phyloP scores from a whole-genome alignment of 2,113 vertebrate genomes.

The Ibidorhyncha struthersii region DNA sequence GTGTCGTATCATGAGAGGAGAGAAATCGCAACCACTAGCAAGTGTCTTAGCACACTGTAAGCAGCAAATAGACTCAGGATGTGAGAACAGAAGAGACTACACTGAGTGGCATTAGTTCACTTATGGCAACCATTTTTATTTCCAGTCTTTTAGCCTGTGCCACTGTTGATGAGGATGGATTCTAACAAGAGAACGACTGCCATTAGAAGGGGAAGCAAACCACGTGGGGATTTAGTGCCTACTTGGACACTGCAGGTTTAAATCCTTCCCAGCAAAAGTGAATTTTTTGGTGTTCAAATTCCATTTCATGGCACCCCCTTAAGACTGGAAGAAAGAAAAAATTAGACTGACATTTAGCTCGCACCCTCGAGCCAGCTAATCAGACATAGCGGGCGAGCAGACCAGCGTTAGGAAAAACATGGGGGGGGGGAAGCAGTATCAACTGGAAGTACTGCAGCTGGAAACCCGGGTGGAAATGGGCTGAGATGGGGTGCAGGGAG shows the following conservation, averaged over 20 bases:
- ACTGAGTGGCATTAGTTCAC: slow-evolving; percentile 26
- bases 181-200: neutral
- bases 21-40: slow-evolving; percentile 12
- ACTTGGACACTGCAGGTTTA: neutral
- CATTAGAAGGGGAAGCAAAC: neutral
- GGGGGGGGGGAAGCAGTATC: neutral
- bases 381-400: neutral
- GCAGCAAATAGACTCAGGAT: slow-evolving; percentile 15
- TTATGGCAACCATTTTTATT: slow-evolving; percentile 18
- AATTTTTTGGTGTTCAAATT: slow-evolving; percentile 22
- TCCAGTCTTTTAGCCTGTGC: neutral
- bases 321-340: slow-evolving; percentile 25
- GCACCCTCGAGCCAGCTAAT: slow-evolving; percentile 22
- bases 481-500: rapidly evolving
- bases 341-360: slow-evolving; percentile 46
- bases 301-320: slow-evolving; percentile 24
- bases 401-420: neutral
- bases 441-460: neutral
- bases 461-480: neutral
- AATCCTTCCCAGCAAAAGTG: neutral
- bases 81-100: slow-evolving; percentile 12
- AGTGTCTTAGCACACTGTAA: slow-evolving; percentile 28
- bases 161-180: neutral
- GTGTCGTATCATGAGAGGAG: neutral
- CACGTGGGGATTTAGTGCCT: neutral